These are phyloP conservation scores for Trachops cirrhosus DNA, from an alignment of 2,797 vertebrate genomes.

Conservation along the genomic window DNA sequence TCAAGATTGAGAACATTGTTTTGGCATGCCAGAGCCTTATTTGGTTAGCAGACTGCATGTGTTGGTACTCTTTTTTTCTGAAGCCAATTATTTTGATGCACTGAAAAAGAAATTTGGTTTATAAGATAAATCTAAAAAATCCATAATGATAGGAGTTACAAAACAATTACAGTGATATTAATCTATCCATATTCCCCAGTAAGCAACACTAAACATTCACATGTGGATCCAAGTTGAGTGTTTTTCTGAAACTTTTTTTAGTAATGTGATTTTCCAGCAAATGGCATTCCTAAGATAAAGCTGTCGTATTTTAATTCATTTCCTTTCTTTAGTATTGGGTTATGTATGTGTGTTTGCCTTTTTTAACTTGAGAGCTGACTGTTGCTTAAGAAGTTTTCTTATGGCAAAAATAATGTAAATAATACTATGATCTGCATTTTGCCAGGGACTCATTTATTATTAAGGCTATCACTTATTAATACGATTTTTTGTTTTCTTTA, in stretches of 20 bases:
- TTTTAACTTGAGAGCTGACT: constrained; percentile 79
- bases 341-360: constrained; percentile 48
- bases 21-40: constrained; percentile 84
- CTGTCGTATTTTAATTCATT: constrained; percentile 76
- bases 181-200: constrained; percentile 66
- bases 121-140: constrained; percentile 68
- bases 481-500: constrained; percentile 72
- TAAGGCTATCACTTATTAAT: constrained; percentile 79
- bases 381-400: constrained; percentile 82
- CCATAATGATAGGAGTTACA: constrained; percentile 66
- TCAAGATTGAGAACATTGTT: constrained; percentile 80
- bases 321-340: constrained; percentile 62
- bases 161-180: constrained; percentile 66
- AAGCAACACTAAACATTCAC: constrained; percentile 71
- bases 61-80: constrained; percentile 81
- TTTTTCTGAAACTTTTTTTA: constrained; percentile 72
- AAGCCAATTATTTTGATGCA: constrained; percentile 80
- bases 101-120: constrained; percentile 76
- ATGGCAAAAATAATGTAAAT: constrained; percentile 82
- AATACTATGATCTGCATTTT: constrained; percentile 80
- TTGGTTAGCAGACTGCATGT: constrained; percentile 89
- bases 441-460: constrained; percentile 77
- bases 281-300: constrained; percentile 75
- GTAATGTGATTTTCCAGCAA: constrained; percentile 75
- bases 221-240: constrained; percentile 68